A percentile compares a stretch with the other conserved stretches of the same genome.
Evolutionary conservation across 2,888 invertebrate species (phyloP).

Genomic region (Drosophila nr. fundita): DNA sequence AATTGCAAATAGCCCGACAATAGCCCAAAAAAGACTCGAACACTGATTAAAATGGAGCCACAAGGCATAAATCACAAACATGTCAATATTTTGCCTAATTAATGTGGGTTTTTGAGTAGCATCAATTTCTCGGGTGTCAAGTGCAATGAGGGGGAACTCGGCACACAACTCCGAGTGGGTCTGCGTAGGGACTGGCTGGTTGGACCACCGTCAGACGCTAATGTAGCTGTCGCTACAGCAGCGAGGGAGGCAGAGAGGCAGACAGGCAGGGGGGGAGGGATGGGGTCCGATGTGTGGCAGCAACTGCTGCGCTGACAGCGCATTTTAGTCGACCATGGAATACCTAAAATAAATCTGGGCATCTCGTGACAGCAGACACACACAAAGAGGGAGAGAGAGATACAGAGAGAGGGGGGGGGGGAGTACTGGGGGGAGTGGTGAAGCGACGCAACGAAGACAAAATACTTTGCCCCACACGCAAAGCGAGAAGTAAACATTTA

Average conservation of each 20-base stretch:
- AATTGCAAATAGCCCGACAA: background rate
- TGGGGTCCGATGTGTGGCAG: slow-evolving; percentile 64
- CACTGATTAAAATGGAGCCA: slow-evolving; percentile 49
- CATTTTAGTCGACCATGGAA: slow-evolving; percentile 73
- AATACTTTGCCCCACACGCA: slow-evolving; percentile 79
- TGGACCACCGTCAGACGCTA: slow-evolving; percentile 70
- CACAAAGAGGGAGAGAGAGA: background rate
- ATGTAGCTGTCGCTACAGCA: slow-evolving; percentile 59
- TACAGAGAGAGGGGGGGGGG: slow-evolving; percentile 6
- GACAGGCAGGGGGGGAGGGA: background rate
- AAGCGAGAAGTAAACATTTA: slow-evolving; percentile 79
- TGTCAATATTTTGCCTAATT: slow-evolving; percentile 79
- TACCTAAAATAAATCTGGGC: slow-evolving; percentile 78
- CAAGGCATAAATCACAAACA: slow-evolving; percentile 64
- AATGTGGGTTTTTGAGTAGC: slow-evolving; percentile 64
- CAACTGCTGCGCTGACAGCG: slow-evolving; percentile 77
- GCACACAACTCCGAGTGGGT: slow-evolving; percentile 41
- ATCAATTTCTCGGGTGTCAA: slow-evolving; percentile 76
- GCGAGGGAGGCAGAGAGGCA: slow-evolving; percentile 1
- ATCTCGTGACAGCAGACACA: slow-evolving; percentile 56
- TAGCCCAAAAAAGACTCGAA: slow-evolving; percentile 5
- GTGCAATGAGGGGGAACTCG: slow-evolving; percentile 56
- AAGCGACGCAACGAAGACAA: slow-evolving; percentile 50
- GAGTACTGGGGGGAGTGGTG: background rate
- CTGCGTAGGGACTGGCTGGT: slow-evolving; percentile 1